Percentiles rank a stretch among this genome's conserved stretches.
These are phyloP conservation scores for Sphaerodactylus townsendi DNA, from an alignment of 2,113 vertebrate species.

Conservation along the genomic window DNA sequence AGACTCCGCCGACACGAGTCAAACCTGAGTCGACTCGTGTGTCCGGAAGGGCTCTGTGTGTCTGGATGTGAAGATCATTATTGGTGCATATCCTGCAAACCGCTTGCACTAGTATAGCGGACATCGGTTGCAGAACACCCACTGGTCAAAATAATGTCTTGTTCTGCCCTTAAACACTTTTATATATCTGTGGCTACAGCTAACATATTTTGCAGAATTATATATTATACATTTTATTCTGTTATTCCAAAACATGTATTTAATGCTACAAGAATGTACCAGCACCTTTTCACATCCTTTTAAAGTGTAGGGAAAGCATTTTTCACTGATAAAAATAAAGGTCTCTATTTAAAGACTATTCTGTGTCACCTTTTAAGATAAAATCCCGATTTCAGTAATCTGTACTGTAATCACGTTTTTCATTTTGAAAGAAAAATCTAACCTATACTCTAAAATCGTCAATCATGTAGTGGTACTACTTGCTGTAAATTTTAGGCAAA, in stretches of 20 bases:
- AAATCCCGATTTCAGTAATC: neutral
- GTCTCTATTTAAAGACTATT: neutral
- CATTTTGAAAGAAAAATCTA: neutral
- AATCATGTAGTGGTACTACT: slow-evolving; percentile 2
- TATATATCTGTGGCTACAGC: neutral
- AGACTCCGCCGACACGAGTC: too few species aligned
- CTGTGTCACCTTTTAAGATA: neutral
- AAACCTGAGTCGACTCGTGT: too few species aligned
- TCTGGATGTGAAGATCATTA: too few species aligned
- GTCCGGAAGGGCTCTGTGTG: too few species aligned
- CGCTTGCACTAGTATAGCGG: too few species aligned
- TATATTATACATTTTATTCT: neutral
- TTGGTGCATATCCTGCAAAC: too few species aligned
- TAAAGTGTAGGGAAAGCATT: neutral
- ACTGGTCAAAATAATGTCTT: too few species aligned
- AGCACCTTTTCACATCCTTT: neutral
- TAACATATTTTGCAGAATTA: neutral
- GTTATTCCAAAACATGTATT: neutral
- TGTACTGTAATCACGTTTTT: neutral
- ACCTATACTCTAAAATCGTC: slow-evolving; percentile 1
- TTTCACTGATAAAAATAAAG: neutral
- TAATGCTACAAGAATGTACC: neutral
- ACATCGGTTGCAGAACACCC: too few species aligned
- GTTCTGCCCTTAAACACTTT: neutral
- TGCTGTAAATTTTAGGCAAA: neutral